Evolutionary conservation across 1,140 invertebrate species (phyloP).

Genomic region (Formica exsecta): DNA sequence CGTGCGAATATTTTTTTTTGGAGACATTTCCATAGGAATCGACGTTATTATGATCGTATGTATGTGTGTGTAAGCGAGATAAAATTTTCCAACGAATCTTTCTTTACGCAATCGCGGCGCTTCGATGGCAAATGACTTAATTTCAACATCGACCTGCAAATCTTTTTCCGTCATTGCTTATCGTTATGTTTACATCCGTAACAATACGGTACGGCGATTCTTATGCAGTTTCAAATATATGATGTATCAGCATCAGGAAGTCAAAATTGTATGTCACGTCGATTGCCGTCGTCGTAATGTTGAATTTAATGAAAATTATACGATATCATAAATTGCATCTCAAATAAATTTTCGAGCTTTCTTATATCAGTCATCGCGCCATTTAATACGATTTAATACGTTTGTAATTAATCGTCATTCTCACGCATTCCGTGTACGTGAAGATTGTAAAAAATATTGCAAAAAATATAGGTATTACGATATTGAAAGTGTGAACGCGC

Average conservation of each 20-base stretch:
- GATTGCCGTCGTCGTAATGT: constrained; percentile 9
- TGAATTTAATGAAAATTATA: constrained; percentile 4
- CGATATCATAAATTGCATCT: not conserved
- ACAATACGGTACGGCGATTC: not conserved
- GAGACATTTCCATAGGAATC: not conserved
- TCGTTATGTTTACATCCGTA: constrained; percentile 1
- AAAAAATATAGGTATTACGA: too few species aligned
- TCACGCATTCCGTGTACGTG: too few species aligned
- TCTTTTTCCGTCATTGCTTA: not conserved
- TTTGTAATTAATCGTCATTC: too few species aligned
- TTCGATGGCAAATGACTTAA: not conserved
- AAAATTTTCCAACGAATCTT: not conserved
- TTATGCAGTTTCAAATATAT: not conserved
- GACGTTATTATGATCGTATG: not conserved
- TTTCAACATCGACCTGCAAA: not conserved
- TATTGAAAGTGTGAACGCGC: too few species aligned
- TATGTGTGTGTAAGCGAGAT: not conserved
- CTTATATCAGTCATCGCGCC: too few species aligned
- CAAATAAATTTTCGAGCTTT: not conserved
- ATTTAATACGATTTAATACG: not conserved
- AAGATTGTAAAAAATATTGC: too few species aligned
- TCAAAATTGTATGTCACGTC: not conserved
- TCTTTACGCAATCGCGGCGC: not conserved
- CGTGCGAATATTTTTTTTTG: not conserved
- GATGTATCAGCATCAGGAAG: constrained; percentile 17